Evolutionary conservation across 2,888 invertebrate genomes (phyloP).

Genomic region (Neoaliturus tenellus): DNA sequence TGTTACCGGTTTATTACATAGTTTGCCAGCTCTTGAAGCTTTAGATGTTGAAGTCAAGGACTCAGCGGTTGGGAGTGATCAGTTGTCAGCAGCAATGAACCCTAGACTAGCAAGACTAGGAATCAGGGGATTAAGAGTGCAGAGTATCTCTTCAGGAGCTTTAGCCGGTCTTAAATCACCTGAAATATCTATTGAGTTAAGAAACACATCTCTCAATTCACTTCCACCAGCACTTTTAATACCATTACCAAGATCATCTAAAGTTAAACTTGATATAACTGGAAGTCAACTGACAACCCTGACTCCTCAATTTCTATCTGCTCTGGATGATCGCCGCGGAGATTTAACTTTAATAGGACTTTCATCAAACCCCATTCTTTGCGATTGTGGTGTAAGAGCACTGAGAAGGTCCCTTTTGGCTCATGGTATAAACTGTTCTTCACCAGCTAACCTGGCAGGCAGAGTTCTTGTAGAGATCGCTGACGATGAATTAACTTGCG

Average conservation of each 20-base stretch:
- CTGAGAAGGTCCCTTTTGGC: constrained; percentile 78
- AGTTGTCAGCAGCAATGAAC: constrained; percentile 86
- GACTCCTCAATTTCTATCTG: constrained; percentile 85
- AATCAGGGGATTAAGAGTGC: constrained; percentile 83
- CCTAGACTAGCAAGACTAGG: constrained; percentile 85
- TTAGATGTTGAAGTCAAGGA: constrained; percentile 93
- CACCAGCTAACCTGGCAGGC: constrained; percentile 83
- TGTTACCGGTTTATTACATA: constrained; percentile 88
- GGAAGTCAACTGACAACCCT: constrained; percentile 87
- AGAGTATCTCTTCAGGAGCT: constrained; percentile 88
- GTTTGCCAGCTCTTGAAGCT: constrained; percentile 83
- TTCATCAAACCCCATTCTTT: constrained; percentile 87
- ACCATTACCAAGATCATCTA: constrained; percentile 91
- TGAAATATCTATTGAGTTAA: constrained; percentile 82
- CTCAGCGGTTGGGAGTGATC: constrained; percentile 86
- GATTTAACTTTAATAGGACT: constrained; percentile 85
- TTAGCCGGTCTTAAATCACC: constrained; percentile 88
- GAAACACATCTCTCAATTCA: constrained; percentile 86
- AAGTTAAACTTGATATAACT: constrained; percentile 85
- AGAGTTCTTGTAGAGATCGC: constrained; percentile 84
- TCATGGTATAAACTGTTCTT: constrained; percentile 76
- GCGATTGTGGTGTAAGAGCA: constrained; percentile 90
- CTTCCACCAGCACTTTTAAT: constrained; percentile 90
- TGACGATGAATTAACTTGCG: constrained; percentile 89
- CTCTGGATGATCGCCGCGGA: constrained; percentile 88